Base-by-base conservation (phyloP, 2,113 vertebrate species). In the Caranx melampygus region DNA sequence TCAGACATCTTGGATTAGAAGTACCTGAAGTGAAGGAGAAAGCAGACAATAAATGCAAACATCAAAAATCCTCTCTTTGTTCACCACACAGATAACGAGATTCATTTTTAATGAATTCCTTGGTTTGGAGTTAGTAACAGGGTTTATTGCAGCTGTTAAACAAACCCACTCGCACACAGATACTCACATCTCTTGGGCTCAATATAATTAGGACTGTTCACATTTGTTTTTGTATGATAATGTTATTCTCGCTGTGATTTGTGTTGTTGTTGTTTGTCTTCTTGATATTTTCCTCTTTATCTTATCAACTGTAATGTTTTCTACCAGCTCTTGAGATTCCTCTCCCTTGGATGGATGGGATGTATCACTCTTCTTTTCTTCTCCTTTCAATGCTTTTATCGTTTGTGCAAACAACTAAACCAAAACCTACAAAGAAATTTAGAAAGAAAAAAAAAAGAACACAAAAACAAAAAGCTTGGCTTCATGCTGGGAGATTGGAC, bases 1-100 rank as follows among this genome's bases (percentile, higher is more conserved):
- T 82, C 92, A 31, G 91, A 72, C 93, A 93, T 93, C 54, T 70
- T 52, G 54, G 64, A 34, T 74, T 55, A 33, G 20, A 18, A 34
- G 64, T 59, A 79, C 47, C 78, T 86, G 75, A 4, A 7, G 72
- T 12, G 47, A 58, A 86, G 62, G 31, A 52, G 21, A 40, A 35
- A 69, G 44, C 10, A 79, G 55, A 74, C 51, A 31, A 35, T 33
- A 9, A 44, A 57, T 71, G 15, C 34, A 66, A 44, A 49, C 16
- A 44, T 65, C 33, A 70, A 58, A 31, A 68, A 44, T 20, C 44
- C 16, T 26, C 18, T 15, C 18, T 40, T 70, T 3, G 5, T 7
- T 73, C 20, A 8, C 5, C 37, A 3, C 60, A 0, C 18, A 57
- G 40, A 58, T 10, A 4, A 35, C 3, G 1, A 12, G 12, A 73